These are phyloP conservation scores for Enteromius anoplus DNA, from an alignment of 2,797 vertebrate genomes.

Conservation along the genomic window DNA sequence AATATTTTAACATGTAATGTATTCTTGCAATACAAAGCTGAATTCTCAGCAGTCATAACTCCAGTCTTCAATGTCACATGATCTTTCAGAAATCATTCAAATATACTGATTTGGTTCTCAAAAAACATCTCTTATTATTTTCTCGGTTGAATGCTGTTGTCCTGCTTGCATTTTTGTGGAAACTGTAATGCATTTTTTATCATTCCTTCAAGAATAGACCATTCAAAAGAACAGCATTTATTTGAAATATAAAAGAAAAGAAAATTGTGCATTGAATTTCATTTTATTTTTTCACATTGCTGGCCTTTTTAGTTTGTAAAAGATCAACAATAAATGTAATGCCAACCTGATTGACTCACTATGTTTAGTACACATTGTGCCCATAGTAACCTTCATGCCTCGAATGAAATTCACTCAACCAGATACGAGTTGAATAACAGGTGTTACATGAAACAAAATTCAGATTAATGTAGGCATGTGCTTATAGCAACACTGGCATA, in stretches of 20 bases:
- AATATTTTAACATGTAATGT: not conserved
- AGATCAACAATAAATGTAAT: not conserved
- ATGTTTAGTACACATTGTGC: conserved; percentile 17
- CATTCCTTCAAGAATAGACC: not conserved
- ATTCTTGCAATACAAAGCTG: not conserved
- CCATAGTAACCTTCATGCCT: conserved; percentile 20
- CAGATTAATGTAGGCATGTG: not conserved
- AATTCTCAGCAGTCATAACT: not conserved
- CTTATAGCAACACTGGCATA: not conserved
- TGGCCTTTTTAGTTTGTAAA: not conserved
- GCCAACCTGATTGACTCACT: not conserved
- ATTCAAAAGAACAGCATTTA: not conserved
- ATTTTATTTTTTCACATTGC: not conserved
- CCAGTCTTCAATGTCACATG: not conserved
- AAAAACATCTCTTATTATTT: not conserved
- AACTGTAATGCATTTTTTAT: not conserved
- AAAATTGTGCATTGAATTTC: not conserved
- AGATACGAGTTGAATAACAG: not conserved
- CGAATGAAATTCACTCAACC: conserved; percentile 8
- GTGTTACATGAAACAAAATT: not conserved
- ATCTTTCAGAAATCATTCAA: not conserved
- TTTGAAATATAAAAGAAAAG: not conserved
- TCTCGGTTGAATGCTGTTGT: not conserved
- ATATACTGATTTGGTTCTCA: not conserved
- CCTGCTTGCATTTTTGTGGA: not conserved